Conservation (phyloP, 2,113 vertebrate species). For the Siniperca chuatsi region DNA sequence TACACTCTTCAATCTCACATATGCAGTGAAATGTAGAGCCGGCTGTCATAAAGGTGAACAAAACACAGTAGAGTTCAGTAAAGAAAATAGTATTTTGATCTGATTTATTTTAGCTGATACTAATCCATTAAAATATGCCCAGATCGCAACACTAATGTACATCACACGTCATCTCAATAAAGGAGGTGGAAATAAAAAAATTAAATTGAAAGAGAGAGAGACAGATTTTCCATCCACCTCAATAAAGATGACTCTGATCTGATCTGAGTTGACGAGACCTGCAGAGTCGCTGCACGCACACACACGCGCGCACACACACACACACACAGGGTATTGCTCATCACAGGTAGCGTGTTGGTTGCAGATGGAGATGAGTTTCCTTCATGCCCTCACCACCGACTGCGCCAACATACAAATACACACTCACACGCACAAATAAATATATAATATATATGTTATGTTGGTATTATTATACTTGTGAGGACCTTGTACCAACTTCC, state of each 20-base stretch:
- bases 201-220: slow-evolving; percentile 28
- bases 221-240: slow-evolving; percentile 38
- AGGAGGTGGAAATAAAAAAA: background rate
- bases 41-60: no score
- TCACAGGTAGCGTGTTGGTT: slow-evolving; percentile 55
- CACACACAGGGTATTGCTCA: background rate
- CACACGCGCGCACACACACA: slow-evolving; percentile 28
- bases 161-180: background rate
- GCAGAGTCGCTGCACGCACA: slow-evolving; percentile 34
- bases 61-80: no score
- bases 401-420: slow-evolving; percentile 29
- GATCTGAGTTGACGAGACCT: slow-evolving; percentile 58
- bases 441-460: background rate
- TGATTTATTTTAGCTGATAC: no score
- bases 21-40: no score
- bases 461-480: background rate
- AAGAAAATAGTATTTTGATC: no score
- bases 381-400: slow-evolving; percentile 48
- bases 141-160: background rate
- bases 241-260: slow-evolving; percentile 58
- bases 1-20: no score
- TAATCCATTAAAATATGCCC: no score
- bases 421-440: background rate
- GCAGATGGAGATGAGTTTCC: slow-evolving; percentile 72
- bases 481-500: background rate